Evolutionary conservation across 2,797 vertebrate species (phyloP), one percentile per base, ranked within the genome.

Genomic region (Poeciliopsis paucimaculata): DNA sequence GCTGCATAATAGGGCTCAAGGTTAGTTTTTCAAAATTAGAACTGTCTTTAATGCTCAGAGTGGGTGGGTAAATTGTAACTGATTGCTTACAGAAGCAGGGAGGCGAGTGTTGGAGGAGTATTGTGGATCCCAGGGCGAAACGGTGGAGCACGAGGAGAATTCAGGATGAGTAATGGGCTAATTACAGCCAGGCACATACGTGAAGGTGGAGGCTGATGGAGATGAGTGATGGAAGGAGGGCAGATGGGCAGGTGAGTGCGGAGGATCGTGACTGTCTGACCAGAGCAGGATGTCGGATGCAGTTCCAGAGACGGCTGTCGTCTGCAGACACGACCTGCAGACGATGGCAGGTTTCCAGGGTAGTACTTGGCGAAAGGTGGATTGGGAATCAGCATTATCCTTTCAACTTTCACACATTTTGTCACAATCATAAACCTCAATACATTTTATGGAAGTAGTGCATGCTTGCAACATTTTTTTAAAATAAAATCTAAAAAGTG

Each of bases 11-110:
- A 16, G 23, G 66, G n/a, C 66, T 70, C 41, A n/a, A 70, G 41
- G 66, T 45, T 43, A 43, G 41, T 70, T 70, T 34, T 70, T 70
- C 66, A 43, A 70, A 70, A 70, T 70, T 70, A 70, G 39, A 70
- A 8, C 39, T 45, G 66, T 70, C 39, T 70, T 70, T n/a, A 45
- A 45, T 45, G 41, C 23, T 68, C 64, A 26, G 64, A 45, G 66
- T 45, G 66, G 41, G 66, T 45, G 41, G 39, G 39, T 70, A 28
- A 70, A 45, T 70, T 70, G 66, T 70, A 70, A 70, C 10, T 43
- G 66, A 70, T 70, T n/a, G 39, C 66, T 43, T 45, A 70, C 39
- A 45, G 39, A n/a, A 45, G 26, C 41, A n/a, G 23, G 41, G 41
- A 70, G 66, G 26, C 43, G 41, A 43, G 39, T 13, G 41, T 70